Percentiles rank a stretch among this genome's conserved stretches.
These are phyloP conservation scores for Tipula confusa DNA, from an alignment of 2,888 invertebrate species.

Conservation along the genomic window DNA sequence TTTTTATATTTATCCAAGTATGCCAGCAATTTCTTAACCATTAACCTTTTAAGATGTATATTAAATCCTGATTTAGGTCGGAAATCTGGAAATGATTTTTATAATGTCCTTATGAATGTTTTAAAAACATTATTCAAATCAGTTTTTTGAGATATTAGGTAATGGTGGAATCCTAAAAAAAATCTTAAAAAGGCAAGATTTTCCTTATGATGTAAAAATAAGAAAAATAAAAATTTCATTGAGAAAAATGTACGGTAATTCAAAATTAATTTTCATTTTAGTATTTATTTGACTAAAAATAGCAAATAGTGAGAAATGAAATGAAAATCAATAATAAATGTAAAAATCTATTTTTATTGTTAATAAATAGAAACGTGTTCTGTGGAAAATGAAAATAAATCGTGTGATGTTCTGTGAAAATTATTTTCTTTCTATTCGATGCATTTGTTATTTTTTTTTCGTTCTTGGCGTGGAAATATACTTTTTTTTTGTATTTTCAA, in stretches of 20 bases:
- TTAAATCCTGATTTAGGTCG: background rate
- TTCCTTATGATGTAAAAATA: background rate
- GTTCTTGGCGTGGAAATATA: background rate
- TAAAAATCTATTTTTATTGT: background rate
- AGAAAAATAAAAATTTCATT: background rate
- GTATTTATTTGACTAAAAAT: background rate
- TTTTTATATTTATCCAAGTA: background rate
- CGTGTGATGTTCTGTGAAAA: background rate
- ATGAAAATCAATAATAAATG: background rate
- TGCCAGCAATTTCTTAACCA: background rate
- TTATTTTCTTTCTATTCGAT: background rate
- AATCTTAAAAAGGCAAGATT: too few species aligned
- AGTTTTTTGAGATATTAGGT: background rate
- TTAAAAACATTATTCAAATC: background rate
- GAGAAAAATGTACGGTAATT: background rate
- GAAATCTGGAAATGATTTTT: background rate
- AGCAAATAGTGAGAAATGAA: background rate
- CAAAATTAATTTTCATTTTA: background rate
- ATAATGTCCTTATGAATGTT: background rate
- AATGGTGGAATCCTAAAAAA: too few species aligned
- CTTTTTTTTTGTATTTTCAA: too few species aligned
- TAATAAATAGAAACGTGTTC: background rate
- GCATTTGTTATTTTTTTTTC: background rate
- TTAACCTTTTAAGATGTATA: background rate
- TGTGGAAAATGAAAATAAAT: background rate